Evolutionary conservation across 2,888 invertebrate species (phyloP).

Genomic region (Seira sanloemensis): DNA sequence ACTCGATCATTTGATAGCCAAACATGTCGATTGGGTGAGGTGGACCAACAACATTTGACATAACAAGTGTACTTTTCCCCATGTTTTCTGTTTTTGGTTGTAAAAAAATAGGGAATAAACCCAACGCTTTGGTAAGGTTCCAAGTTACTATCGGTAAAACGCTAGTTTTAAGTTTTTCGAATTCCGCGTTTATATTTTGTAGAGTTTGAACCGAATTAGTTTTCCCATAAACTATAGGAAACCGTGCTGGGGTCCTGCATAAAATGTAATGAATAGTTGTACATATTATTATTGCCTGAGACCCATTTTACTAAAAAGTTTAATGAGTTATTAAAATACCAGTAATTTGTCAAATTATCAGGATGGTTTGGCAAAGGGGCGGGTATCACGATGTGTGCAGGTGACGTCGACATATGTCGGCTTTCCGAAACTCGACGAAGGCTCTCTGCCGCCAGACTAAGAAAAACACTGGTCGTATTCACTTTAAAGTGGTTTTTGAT

Average conservation of each 20-base stretch:
- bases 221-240: neutral
- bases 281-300: no score
- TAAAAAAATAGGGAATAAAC: neutral
- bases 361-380: constrained; percentile 29
- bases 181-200: neutral
- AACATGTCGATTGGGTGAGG: neutral
- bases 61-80: neutral
- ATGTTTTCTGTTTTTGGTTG: neutral
- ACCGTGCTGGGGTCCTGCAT: neutral
- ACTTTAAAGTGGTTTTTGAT: constrained; percentile 39
- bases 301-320: no score
- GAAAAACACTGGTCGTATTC: neutral
- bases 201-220: neutral
- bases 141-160: neutral
- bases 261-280: neutral
- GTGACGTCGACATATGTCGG: neutral
- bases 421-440: constrained; percentile 7
- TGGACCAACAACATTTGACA: neutral
- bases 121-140: neutral
- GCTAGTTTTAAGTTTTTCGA: neutral
- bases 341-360: constrained; percentile 36
- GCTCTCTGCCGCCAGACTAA: neutral
- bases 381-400: constrained; percentile 25
- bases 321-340: no score
- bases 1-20: neutral